Evolutionary conservation across 2,888 invertebrate genomes (phyloP).

Genomic region (Melinaea menophilus): DNA sequence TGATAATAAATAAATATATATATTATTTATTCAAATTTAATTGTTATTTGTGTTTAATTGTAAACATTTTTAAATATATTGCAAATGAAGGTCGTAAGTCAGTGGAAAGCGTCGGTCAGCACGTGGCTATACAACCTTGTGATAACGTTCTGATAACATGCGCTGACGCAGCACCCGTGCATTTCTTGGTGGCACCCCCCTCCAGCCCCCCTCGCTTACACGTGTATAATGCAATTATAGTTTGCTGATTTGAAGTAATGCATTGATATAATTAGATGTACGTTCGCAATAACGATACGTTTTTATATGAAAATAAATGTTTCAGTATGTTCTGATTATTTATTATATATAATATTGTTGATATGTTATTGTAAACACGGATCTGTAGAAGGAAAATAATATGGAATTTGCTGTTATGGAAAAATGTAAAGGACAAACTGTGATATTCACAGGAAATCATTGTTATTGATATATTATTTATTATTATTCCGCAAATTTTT

Average conservation of each 20-base stretch:
- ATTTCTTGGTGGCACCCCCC: constrained; percentile 46
- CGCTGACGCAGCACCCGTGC: constrained; percentile 52
- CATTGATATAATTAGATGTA: constrained; percentile 5
- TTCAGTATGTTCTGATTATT: too few species aligned
- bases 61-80: constrained; percentile 16
- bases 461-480: too few species aligned
- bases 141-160: constrained; percentile 68
- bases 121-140: constrained; percentile 63
- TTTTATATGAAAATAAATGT: not conserved
- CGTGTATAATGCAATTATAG: constrained; percentile 42
- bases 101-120: constrained; percentile 41
- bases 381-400: too few species aligned
- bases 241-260: constrained; percentile 13
- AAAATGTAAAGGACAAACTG: too few species aligned
- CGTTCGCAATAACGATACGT: not conserved
- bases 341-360: too few species aligned
- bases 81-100: constrained; percentile 24
- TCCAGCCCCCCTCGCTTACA: constrained; percentile 44
- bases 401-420: too few species aligned
- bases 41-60: not conserved
- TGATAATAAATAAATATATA: too few species aligned
- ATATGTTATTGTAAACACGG: too few species aligned
- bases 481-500: too few species aligned
- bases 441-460: too few species aligned
- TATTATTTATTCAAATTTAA: too few species aligned